Base-by-base conservation (phyloP, 2,888 invertebrate species). In the Amphipoea oculea region DNA sequence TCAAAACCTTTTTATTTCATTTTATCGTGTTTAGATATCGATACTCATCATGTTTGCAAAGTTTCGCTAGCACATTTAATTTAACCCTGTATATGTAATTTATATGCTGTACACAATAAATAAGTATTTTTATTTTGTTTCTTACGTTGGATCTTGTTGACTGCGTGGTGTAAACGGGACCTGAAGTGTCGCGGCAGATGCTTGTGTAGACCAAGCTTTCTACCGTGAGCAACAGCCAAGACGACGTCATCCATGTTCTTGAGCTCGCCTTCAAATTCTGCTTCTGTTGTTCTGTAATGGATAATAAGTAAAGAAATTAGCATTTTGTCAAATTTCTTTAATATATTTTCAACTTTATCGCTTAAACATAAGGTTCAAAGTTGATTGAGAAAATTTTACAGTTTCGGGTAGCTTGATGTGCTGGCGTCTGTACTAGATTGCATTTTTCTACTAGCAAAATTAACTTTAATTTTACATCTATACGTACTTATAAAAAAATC, bases 141-240 rank as follows among this genome's bases (percentile, higher is more conserved):
- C 92, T 93, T 90, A 96, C 96, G 95, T 91, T 94, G 94, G 40
- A 95, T 93, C 82, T 91, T 96, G 82, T 97, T 97, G 9, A 96
- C 95, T 29, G 96, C 96, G 76, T 96, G 96, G 82, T 97, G 96
- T 0, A 97, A 89, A 3, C 97, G 91, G 0, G 96, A 96, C 60
- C 95, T 92, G 88, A 96, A 96, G 86, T 97, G 97, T n/a, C 97
- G 92, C 0, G 97, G 96, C 36, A 96, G 91, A 78, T 96, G 96
- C 76, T 95, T 95, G 5, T 94, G 94, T 2, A 96, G 90, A 0
- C 97, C 96, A 66, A 96, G 83, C 45, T 92, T 94, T n/a, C 91
- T 92, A 12, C 97, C 96, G 4, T 94, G 93, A 20, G 96, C 96
- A 1, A 97, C 96, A 0, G 96, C 96, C 4, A 96, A 82, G 0